Conservation (phyloP, 2,888 invertebrate species). For the Silvanus unidentatus region DNA sequence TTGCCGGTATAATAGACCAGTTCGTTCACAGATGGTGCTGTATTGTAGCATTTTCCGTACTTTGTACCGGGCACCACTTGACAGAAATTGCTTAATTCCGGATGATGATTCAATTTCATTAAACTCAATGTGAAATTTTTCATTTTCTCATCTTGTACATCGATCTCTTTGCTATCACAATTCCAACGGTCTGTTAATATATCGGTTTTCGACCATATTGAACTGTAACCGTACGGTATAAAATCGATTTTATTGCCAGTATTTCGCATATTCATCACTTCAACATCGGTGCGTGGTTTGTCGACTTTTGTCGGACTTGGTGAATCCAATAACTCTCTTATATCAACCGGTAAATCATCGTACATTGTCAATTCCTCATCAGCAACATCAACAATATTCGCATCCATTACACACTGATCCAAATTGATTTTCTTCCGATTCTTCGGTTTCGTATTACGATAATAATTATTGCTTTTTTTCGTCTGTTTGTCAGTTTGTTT, state of each 20-base stretch:
- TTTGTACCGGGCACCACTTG: conserved; percentile 49
- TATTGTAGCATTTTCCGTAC: background rate
- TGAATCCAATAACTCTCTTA: conserved; percentile 55
- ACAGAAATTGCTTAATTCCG: conserved; percentile 56
- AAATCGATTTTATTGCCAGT: conserved; percentile 33
- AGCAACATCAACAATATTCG: conserved; percentile 12
- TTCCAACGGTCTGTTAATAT: conserved; percentile 28
- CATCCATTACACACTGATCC: background rate
- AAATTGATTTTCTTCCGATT: conserved; percentile 22
- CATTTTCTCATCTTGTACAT: conserved; percentile 33
- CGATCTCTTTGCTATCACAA: conserved; percentile 21
- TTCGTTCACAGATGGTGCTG: conserved; percentile 1
- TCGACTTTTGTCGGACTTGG: conserved; percentile 45
- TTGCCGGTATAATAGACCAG: conserved; percentile 1
- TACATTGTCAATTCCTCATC: conserved; percentile 47
- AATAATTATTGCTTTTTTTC: conserved; percentile 6
- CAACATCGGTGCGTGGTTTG: conserved; percentile 20
- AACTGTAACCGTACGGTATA: conserved; percentile 49
- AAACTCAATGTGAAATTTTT: conserved; percentile 36
- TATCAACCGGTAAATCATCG: conserved; percentile 57
- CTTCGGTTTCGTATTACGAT: conserved; percentile 20
- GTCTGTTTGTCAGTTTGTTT: conserved; percentile 9
- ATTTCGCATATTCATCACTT: conserved; percentile 36
- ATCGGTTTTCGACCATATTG: conserved; percentile 49
- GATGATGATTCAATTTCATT: conserved; percentile 57